These are phyloP conservation scores for Thamnophis sirtalis DNA, from an alignment of 2,113 vertebrate genomes.

Conservation along the genomic window DNA sequence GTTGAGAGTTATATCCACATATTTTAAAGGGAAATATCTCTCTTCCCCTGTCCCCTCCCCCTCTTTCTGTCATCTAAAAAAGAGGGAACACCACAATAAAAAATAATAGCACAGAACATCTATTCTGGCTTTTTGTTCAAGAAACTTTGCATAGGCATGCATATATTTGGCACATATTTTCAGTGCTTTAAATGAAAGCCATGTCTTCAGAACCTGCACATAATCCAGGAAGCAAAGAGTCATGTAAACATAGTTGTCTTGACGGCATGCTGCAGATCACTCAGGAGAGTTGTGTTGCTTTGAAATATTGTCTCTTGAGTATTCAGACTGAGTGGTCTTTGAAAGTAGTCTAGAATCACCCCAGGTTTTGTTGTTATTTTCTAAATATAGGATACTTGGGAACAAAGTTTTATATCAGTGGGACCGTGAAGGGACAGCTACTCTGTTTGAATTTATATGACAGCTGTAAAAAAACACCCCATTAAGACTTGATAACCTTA, in stretches of 20 bases:
- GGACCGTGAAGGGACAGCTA: neutral
- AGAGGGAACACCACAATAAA: neutral
- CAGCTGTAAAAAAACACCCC: neutral
- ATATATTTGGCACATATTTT: neutral
- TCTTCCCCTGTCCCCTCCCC: accelerated
- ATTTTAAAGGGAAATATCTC: neutral
- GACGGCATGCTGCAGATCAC: neutral
- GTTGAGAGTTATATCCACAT: constrained; percentile 6
- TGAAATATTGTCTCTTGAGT: neutral
- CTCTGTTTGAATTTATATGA: neutral
- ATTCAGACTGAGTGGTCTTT: neutral
- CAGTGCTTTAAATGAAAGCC: neutral
- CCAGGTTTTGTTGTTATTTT: neutral
- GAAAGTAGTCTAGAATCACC: neutral
- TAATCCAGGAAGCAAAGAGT: neutral
- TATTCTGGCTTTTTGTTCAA: accelerated
- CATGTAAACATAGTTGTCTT: neutral
- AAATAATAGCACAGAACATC: neutral
- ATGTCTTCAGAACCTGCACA: neutral
- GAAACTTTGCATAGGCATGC: neutral
- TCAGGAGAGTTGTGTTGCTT: neutral
- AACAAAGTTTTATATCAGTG: neutral
- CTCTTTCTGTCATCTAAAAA: neutral
- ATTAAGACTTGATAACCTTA: neutral
- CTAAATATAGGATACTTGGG: neutral